phyloP scores from a whole-genome alignment of 2,113 vertebrate species.

The Macrotus californicus region DNA sequence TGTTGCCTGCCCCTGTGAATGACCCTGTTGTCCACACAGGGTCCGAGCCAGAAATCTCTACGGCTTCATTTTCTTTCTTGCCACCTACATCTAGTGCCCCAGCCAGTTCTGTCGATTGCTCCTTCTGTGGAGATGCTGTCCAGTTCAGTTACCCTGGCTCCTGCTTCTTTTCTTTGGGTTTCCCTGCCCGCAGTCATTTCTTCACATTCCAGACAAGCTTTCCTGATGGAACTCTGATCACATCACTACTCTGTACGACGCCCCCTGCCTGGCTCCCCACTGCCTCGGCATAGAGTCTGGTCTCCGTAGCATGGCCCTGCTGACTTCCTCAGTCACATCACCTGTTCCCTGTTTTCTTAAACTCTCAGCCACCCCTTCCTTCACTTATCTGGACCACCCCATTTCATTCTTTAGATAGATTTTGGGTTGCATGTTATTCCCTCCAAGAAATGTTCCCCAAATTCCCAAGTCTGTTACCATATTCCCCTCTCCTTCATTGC shows the following conservation, averaged over 20 bases:
- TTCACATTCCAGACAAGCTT: background rate
- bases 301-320: background rate
- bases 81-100: rapidly evolving
- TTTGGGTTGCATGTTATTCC: background rate
- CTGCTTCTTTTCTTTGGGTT: background rate
- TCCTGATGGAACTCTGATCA: background rate
- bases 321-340: background rate
- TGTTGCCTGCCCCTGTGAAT: background rate
- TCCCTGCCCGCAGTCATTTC: background rate
- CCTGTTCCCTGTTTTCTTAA: background rate
- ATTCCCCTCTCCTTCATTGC: background rate
- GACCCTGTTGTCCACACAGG: background rate
- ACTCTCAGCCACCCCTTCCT: background rate
- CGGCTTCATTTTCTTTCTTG: background rate
- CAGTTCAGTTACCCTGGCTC: rapidly evolving
- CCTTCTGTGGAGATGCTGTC: background rate
- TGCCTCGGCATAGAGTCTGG: background rate
- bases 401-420: background rate
- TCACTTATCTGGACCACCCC: background rate
- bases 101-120: background rate
- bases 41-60: background rate
- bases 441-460: background rate
- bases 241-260: background rate
- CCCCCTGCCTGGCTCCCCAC: background rate
- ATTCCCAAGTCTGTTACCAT: background rate